A percentile compares a stretch with the other conserved stretches of the same genome.
Evolutionary conservation across 2,888 invertebrate genomes (phyloP).

Genomic region (Leptogaster cylindrica): DNA sequence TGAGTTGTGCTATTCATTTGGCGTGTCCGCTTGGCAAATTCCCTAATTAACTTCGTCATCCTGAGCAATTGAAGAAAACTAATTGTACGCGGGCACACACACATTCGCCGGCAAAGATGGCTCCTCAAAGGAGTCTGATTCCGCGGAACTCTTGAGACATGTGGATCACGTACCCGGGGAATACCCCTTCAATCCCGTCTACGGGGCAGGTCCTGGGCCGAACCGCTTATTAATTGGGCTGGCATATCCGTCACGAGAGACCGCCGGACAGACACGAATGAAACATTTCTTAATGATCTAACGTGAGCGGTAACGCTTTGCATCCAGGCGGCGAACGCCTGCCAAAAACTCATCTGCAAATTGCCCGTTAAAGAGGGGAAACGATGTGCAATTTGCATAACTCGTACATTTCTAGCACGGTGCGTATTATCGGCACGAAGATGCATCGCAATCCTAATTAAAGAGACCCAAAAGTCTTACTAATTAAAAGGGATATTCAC

Average conservation of each 20-base stretch:
- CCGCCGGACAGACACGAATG: constrained; percentile 32
- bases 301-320: constrained; percentile 26
- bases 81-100: constrained; percentile 35
- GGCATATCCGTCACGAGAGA: constrained; percentile 36
- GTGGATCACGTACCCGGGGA: background rate
- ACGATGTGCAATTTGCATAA: constrained; percentile 40
- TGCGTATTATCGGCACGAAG: constrained; percentile 12
- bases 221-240: constrained; percentile 39
- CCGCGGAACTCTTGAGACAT: constrained; percentile 5
- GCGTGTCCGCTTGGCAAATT: constrained; percentile 39
- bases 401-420: background rate
- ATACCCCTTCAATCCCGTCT: background rate
- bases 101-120: no score
- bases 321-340: constrained; percentile 21
- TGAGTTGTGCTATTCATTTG: constrained; percentile 9
- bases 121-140: background rate
- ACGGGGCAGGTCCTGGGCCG: constrained; percentile 10
- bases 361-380: constrained; percentile 43
- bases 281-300: constrained; percentile 42
- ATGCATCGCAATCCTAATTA: constrained; percentile 23
- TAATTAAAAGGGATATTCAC: constrained; percentile 36
- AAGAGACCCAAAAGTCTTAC: constrained; percentile 29
- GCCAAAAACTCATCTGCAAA: constrained; percentile 43
- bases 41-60: constrained; percentile 41
- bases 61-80: constrained; percentile 38